Evolutionary conservation across 2,113 vertebrate species (phyloP), one percentile per base, ranked within the genome.

Genomic region (Tenrec ecaudatus): DNA sequence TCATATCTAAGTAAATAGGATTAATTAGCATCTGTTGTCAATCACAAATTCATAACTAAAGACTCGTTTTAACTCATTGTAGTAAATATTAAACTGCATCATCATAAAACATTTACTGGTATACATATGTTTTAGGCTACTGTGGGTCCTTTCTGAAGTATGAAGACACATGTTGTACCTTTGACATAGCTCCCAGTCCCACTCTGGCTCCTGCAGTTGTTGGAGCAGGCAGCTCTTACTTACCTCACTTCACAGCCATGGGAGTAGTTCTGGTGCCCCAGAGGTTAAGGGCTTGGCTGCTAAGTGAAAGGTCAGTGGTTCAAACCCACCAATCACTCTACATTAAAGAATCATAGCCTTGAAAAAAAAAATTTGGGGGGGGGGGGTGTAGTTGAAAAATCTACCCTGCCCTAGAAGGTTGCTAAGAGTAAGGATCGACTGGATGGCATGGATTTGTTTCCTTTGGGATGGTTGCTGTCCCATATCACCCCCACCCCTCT

Each of bases 11-110:
- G 33, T 14, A 1, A n/a, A 40, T 58, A 82, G 1, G 19, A 79
- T 82, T 90, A 76, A 75, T 82, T 90, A 76, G 93, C 86, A 57
- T 68, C 38, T 92, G 33, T 93, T 82, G 27, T 93, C 73, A 68
- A 85, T 60, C 89, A 78, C 58, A 47, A 64, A 22, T 71, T 94
- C 90, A 57, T 71, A 84, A 87, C 36, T 85, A 23, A 84, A 2
- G 20, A n/a, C 11, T 88, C n/a, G 71, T 83, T 92, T 88, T 78
- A 75, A 84, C 31, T 89, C 27, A 68, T 82, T 84, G 85, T 78
- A 79, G 77, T 73, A 78, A 40, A 57, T 68, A 75, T 78, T 82
- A 78, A 93, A 81, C 17, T 89, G 31, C 66, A 33, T 68, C 25
- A 53, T 58, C 57, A 62, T 82, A 77, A 94, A 86, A 17, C 86